Percentiles rank a stretch among this genome's conserved stretches.
Evolutionary conservation across 2,113 vertebrate genomes (phyloP).

Genomic region (Cyprinodon brontotheroides): DNA sequence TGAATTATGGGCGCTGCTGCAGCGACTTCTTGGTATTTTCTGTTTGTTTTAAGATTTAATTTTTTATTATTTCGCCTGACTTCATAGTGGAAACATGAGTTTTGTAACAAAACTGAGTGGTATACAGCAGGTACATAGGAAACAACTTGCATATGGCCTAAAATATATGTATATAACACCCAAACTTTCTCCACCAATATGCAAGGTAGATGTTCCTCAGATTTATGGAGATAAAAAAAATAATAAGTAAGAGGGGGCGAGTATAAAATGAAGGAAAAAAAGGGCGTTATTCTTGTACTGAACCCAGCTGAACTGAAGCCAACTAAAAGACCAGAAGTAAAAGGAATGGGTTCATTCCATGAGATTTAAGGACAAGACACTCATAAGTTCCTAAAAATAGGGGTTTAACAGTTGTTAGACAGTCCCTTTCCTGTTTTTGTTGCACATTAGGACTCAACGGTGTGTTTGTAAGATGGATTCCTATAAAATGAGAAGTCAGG

Average conservation of each 20-base stretch:
- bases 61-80: conserved; percentile 67
- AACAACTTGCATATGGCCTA: conserved; percentile 11
- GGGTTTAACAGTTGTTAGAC: background rate
- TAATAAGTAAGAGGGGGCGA: background rate
- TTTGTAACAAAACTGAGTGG: conserved; percentile 16
- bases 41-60: background rate
- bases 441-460: conserved; percentile 2
- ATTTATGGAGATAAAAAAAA: background rate
- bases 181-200: background rate
- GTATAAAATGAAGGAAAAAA: background rate
- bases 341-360: background rate
- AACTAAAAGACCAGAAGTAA: conserved; percentile 1
- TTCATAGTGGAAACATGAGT: conserved; percentile 60
- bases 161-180: conserved; percentile 18
- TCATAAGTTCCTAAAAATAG: background rate
- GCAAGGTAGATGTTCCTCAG: background rate
- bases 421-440: background rate
- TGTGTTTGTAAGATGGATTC: conserved; percentile 10
- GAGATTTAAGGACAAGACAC: background rate
- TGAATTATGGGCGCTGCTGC: conserved; percentile 64
- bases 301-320: background rate
- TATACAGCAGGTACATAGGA: conserved; percentile 7
- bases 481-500: background rate
- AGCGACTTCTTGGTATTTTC: conserved; percentile 40
- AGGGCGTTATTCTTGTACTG: background rate